Percentiles rank a stretch among this genome's conserved stretches.
phyloP scores from a whole-genome alignment of 1,140 invertebrate genomes.

The Adoxophyes honmai region DNA sequence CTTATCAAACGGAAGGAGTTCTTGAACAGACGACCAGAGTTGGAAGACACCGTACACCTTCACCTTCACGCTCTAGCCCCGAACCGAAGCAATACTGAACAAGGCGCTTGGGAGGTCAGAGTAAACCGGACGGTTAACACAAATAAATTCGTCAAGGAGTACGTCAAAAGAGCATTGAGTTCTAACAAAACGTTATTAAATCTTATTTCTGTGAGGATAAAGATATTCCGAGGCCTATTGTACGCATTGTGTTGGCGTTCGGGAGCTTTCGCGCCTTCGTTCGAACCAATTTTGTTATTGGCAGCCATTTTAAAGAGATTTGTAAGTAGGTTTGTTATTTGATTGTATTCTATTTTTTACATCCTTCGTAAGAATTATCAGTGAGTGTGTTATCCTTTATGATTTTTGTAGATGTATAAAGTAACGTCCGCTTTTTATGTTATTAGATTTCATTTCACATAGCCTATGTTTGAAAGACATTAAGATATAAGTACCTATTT shows the following conservation, averaged over 20 bases:
- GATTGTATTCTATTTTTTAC: no score
- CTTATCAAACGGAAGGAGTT: slow-evolving; percentile 45
- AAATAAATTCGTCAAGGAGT: slow-evolving; percentile 47
- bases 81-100: neutral
- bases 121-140: slow-evolving; percentile 30
- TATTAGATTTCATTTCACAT: no score
- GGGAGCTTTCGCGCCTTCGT: slow-evolving; percentile 39
- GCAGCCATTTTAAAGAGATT: slow-evolving; percentile 10
- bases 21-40: slow-evolving; percentile 29
- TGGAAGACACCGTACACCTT: slow-evolving; percentile 28
- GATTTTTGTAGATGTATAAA: no score
- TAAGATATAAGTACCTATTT: no score
- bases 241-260: slow-evolving; percentile 30
- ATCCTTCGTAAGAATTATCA: no score
- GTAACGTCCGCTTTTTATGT: no score
- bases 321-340: neutral
- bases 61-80: neutral
- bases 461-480: no score
- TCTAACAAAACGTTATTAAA: slow-evolving; percentile 70
- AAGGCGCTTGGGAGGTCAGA: slow-evolving; percentile 27
- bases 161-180: slow-evolving; percentile 58
- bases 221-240: slow-evolving; percentile 43
- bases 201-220: slow-evolving; percentile 49
- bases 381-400: no score
- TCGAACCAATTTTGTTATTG: slow-evolving; percentile 16